Evolutionary conservation across 2,888 invertebrate species (phyloP).

Genomic region (Pyrochroa serraticornis): DNA sequence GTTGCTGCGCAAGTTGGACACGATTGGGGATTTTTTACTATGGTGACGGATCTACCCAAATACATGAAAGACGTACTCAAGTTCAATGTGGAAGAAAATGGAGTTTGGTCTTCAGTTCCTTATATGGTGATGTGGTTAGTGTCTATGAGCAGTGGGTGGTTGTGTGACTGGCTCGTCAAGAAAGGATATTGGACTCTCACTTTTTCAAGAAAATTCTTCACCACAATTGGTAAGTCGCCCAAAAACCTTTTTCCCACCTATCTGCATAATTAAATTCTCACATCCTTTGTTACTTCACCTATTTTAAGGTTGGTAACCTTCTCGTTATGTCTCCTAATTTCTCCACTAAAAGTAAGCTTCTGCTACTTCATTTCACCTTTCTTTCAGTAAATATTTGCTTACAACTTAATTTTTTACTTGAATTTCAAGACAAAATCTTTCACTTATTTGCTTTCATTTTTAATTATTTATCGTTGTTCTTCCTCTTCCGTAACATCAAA

Average conservation of each 20-base stretch:
- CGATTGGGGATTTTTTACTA: constrained; percentile 74
- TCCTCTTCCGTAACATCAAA: no score
- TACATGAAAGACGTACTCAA: constrained; percentile 68
- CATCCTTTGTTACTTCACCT: no score
- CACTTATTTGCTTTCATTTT: no score
- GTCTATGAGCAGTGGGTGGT: constrained; percentile 66
- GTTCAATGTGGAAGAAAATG: constrained; percentile 68
- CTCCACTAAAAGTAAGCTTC: no score
- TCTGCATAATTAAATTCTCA: no score
- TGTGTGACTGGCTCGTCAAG: constrained; percentile 71
- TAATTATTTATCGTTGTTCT: no score
- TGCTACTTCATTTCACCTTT: no score
- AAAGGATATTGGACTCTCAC: constrained; percentile 62
- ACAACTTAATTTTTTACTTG: no score
- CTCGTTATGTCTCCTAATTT: no score
- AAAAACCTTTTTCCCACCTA: no score
- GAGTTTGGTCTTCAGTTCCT: constrained; percentile 66
- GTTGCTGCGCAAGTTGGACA: constrained; percentile 75
- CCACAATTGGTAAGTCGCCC: constrained; percentile 17
- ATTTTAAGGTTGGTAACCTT: no score
- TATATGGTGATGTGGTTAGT: constrained; percentile 70
- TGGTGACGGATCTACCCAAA: constrained; percentile 71
- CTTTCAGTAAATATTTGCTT: no score
- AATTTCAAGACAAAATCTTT: constrained; percentile 23
- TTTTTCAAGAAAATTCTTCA: constrained; percentile 67